Base-by-base conservation (phyloP, 2,113 vertebrate genomes). In the Amphiprion percula region DNA sequence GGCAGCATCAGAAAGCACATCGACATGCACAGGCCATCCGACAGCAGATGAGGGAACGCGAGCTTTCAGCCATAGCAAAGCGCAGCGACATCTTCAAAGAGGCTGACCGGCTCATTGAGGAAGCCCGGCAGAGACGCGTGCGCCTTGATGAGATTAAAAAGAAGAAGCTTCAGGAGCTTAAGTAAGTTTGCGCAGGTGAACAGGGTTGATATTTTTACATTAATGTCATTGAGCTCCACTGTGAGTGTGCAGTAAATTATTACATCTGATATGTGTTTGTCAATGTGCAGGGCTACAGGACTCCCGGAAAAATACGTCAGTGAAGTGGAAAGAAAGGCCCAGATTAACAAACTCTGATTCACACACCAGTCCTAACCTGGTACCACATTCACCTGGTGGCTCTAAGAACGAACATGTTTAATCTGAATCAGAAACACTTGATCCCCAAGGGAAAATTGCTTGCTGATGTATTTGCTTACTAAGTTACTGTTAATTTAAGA, bases 281-380 rank as follows among this genome's bases (percentile, higher is more conserved):
- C 17, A 33, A 17, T 65, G 14, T 59, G 1, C 90, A 97, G 96
- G 89, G 95, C 91, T 2, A 93, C 94, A 0, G 97, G 97, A 3
- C 93, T 98, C 44, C 92, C 96, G 0, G 96, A 97, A 54, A 97
- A 96, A 61, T 98, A 97, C 84, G 97, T 95, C 71, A 84, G 68
- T 0, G 90, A 95, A 55, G 95, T 96, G 41, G 95, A 96, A 77
- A 89, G 91, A 70, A 96, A 95, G 77, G 89, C 86, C 0, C 65
- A 71, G 10, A 19, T 63, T 7, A 14, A 0, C 2, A 64, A 5
- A 2, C 71, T 7, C 23, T 94, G 14, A 89, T 77, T 56, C 26
- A 8, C 24, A 19, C 47, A 8, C 23, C 46, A 21, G 15, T 47
- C 11, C 49, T 9, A 1, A 37, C 8, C 33, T 37, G 33, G 33